A percentile compares a stretch with the other conserved stretches of the same genome.
phyloP scores from a whole-genome alignment of 1,140 invertebrate genomes.

The Meloidogyne exigua region DNA sequence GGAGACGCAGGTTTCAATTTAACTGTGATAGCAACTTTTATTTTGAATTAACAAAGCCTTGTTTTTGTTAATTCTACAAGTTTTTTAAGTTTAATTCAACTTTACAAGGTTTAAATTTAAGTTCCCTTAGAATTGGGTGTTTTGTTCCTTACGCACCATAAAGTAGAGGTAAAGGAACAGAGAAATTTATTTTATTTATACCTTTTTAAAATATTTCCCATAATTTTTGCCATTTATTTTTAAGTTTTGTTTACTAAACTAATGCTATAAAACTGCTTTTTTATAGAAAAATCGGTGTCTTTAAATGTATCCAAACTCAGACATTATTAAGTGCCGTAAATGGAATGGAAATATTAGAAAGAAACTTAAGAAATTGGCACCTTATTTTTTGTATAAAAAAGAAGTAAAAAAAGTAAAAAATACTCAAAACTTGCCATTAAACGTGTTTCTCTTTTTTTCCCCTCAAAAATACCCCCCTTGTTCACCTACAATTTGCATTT shows the following conservation, averaged over 20 bases:
- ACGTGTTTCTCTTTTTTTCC: background rate
- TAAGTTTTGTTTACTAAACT: too few species aligned
- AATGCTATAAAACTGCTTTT: background rate
- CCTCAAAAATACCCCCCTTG: background rate
- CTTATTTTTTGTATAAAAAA: background rate
- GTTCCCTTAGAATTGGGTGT: background rate
- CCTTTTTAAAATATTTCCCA: too few species aligned
- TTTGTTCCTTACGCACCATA: background rate
- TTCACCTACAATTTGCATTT: slow-evolving; percentile 1
- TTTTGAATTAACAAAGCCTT: too few species aligned
- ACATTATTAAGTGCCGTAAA: background rate
- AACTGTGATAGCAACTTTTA: too few species aligned
- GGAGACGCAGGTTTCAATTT: background rate
- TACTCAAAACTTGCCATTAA: background rate
- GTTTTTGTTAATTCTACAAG: too few species aligned
- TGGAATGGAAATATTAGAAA: background rate
- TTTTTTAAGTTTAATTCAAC: too few species aligned
- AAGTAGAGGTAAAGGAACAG: too few species aligned
- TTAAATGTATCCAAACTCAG: background rate
- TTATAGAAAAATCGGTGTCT: background rate
- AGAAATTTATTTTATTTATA: too few species aligned
- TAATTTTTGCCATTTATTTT: background rate
- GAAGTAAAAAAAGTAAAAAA: background rate
- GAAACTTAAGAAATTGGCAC: background rate
- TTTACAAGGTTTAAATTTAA: too few species aligned